Evolutionary conservation across 1,140 invertebrate genomes (phyloP).

Genomic region (Chelonus insularis): DNA sequence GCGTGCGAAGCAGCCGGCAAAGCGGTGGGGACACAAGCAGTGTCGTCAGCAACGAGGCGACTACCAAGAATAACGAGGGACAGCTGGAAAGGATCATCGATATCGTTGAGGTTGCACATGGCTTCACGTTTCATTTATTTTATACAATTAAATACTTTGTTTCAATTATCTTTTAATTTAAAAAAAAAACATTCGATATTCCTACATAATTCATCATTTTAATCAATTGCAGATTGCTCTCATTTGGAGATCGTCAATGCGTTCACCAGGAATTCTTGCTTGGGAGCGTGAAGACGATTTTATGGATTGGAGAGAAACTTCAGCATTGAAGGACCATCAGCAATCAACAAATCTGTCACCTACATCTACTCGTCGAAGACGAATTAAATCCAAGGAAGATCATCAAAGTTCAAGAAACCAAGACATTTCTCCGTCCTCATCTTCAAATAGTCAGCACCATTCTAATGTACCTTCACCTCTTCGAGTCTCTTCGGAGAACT

Average conservation of each 20-base stretch:
- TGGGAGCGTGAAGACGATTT: constrained; percentile 58
- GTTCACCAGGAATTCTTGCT: constrained; percentile 56
- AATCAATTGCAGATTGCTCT: constrained; percentile 50
- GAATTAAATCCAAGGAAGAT: constrained; percentile 45
- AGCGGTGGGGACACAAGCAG: constrained; percentile 35
- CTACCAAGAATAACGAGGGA: constrained; percentile 40
- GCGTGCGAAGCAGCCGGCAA: constrained; percentile 47
- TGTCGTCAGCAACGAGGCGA: constrained; percentile 25
- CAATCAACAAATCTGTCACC: constrained; percentile 7
- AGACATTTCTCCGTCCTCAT: background rate
- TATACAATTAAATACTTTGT: constrained; percentile 23
- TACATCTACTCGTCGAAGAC: constrained; percentile 36
- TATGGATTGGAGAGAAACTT: constrained; percentile 49
- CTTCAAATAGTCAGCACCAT: constrained; percentile 27
- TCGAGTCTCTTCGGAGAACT: background rate
- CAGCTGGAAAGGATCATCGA: constrained; percentile 44
- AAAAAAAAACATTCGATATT: constrained; percentile 1
- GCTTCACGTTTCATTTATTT: constrained; percentile 11
- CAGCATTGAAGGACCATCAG: constrained; percentile 28
- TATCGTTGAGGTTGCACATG: constrained; percentile 51
- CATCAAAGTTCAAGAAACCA: constrained; percentile 23
- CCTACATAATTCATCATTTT: background rate
- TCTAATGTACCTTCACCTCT: constrained; percentile 20
- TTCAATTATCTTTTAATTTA: constrained; percentile 31
- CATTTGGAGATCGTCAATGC: constrained; percentile 58